These are phyloP conservation scores for Arctopsyche grandis DNA, from an alignment of 1,140 invertebrate species.

Conservation along the genomic window DNA sequence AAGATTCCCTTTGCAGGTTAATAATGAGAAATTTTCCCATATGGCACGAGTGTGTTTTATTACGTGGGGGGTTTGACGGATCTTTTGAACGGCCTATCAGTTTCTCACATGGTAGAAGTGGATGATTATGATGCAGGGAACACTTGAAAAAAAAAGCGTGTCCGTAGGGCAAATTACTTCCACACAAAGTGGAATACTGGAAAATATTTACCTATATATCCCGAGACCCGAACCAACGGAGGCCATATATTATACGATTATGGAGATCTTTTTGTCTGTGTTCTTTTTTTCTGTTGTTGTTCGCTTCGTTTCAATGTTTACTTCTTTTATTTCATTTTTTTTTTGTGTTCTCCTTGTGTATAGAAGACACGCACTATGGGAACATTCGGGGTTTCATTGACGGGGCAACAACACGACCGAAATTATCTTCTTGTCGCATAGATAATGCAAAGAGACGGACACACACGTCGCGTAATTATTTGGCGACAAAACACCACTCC, in stretches of 20 bases:
- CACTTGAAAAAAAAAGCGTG: slow-evolving; percentile 1
- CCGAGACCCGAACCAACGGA: slow-evolving; percentile 32
- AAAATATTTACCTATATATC: slow-evolving; percentile 42
- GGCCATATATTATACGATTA: slow-evolving; percentile 54
- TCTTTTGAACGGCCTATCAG: slow-evolving; percentile 15
- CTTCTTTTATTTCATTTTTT: slow-evolving; percentile 42
- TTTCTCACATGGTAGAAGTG: slow-evolving; percentile 29
- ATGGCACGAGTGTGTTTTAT: not conserved
- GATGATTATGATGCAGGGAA: slow-evolving; percentile 25
- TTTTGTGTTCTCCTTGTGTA: slow-evolving; percentile 39
- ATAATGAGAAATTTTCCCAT: not conserved
- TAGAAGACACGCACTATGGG: slow-evolving; percentile 44
- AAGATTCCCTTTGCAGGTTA: too few relatives aligned
- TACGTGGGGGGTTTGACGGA: slow-evolving; percentile 17
- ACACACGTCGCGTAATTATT: slow-evolving; percentile 53
- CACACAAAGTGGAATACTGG: slow-evolving; percentile 40
- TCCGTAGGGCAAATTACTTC: slow-evolving; percentile 40
- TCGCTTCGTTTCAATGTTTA: slow-evolving; percentile 41
- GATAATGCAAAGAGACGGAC: slow-evolving; percentile 27
- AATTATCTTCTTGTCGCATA: slow-evolving; percentile 25
- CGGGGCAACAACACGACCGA: slow-evolving; percentile 12
- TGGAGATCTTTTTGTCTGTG: slow-evolving; percentile 46
- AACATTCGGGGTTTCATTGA: slow-evolving; percentile 50
- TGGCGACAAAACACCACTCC: slow-evolving; percentile 14
- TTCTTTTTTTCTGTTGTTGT: slow-evolving; percentile 33